These are phyloP conservation scores for Chaenodraco wilsoni DNA, from an alignment of 2,797 vertebrate genomes.

Conservation along the genomic window DNA sequence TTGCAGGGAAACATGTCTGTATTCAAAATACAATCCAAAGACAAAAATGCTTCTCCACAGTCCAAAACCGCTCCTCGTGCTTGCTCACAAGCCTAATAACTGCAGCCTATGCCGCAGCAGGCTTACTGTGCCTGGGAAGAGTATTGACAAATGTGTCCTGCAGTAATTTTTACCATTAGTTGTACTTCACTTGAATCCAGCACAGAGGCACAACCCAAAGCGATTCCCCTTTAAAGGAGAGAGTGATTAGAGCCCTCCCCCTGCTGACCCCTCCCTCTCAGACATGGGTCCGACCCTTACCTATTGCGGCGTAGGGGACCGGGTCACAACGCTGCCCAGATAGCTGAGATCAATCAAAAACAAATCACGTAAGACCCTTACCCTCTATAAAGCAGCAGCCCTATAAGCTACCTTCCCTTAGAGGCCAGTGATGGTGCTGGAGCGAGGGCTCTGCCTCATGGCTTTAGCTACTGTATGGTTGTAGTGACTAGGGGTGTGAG, in stretches of 20 bases:
- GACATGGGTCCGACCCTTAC: constrained; percentile 99
- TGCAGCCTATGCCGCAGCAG: constrained; percentile 65
- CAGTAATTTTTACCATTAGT: constrained; percentile 71
- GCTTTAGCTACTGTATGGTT: constrained; percentile 46
- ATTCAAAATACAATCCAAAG: constrained; percentile 62
- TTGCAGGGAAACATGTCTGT: constrained; percentile 69
- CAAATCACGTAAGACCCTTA: constrained; percentile 95
- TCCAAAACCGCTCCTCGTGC: constrained; percentile 71
- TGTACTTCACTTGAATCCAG: constrained; percentile 82
- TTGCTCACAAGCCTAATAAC: constrained; percentile 68
- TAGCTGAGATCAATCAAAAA: constrained; percentile 99
- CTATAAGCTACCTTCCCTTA: constrained; percentile 74
- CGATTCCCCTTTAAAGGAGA: constrained; percentile 97
- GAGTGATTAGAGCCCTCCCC: constrained; percentile 95
- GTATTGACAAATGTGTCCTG: constrained; percentile 75
- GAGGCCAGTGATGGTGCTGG: constrained; percentile 69
- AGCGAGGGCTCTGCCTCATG: constrained; percentile 57
- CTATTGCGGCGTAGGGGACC: constrained; percentile 99
- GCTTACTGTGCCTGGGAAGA: constrained; percentile 68
- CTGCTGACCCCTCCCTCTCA: constrained; percentile 93
- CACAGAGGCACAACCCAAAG: constrained; percentile 84
- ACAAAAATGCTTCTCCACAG: constrained; percentile 72
- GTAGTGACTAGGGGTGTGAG: constrained; percentile 70
- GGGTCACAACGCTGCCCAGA: constrained; percentile 99
- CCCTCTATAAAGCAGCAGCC: constrained; percentile 81